These are phyloP conservation scores for Drosophila sordidapex DNA, from an alignment of 2,888 invertebrate genomes.

Conservation along the genomic window DNA sequence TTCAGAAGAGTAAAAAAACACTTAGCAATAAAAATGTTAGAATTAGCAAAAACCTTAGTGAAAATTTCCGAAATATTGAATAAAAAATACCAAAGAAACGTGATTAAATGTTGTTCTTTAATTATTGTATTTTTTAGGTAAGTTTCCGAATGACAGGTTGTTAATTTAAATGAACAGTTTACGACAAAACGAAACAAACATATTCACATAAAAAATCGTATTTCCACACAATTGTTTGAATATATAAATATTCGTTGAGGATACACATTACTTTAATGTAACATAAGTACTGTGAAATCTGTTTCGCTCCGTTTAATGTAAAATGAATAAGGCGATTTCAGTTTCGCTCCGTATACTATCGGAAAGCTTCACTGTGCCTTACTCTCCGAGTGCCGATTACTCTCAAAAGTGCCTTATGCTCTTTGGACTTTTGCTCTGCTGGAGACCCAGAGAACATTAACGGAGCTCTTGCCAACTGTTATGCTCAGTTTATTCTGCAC, in stretches of 20 bases:
- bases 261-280: neutral
- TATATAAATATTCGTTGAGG: neutral
- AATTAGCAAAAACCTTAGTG: constrained; percentile 70
- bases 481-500: constrained; percentile 25
- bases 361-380: constrained; percentile 1
- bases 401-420: constrained; percentile 2
- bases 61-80: constrained; percentile 76
- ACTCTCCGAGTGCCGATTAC: neutral
- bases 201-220: neutral
- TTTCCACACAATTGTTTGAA: neutral
- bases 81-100: constrained; percentile 78
- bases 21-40: constrained; percentile 53
- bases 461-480: constrained; percentile 12
- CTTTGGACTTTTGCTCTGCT: neutral
- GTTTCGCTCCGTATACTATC: neutral
- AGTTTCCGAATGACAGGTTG: neutral
- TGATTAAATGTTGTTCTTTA: neutral
- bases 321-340: neutral
- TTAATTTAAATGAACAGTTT: neutral
- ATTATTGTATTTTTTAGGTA: constrained; percentile 3
- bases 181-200: neutral
- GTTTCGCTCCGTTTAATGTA: neutral
- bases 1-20: constrained; percentile 30
- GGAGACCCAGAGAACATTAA: neutral
- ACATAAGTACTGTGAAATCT: neutral